Evolutionary conservation across 2,888 invertebrate species (phyloP), one percentile per base, ranked within the genome.

Genomic region (Oegoconia quadripuncta): DNA sequence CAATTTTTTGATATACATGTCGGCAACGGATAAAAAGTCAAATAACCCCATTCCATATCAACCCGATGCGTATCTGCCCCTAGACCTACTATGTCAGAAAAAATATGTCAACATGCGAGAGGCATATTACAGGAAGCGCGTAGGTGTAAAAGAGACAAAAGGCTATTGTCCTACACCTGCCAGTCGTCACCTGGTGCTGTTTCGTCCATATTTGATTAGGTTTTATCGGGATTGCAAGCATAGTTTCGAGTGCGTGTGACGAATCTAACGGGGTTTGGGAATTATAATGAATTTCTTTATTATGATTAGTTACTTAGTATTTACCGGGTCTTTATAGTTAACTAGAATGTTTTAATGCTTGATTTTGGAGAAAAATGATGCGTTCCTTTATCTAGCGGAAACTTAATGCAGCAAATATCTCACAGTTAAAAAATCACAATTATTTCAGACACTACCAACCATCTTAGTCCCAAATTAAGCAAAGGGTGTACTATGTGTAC

Each of bases 191-290:
- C 82, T 81, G 83, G 79, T 59, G 64, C 57, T 60, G 65, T 53
- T 56, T 66, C 70, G 70, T 79, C 64, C 73, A 82, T 82, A 79
- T 84, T 84, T 81, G 81, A 84, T 82, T 79, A 79, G 71, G 64
- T 74, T 77, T 75, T 74, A 74, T 68, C 62, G 68, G 69, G 67
- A 67, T 67, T 68, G 74, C 70, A 74, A 64, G 56, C 68, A 12
- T 72, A 71, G 77, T 72, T 75, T 69, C 62, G 64, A 71, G 63
- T 63, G 55, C 55, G 55, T 53, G 52, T 52, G 47, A 55, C 52
- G 48, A 54, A 61, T 60, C 55, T 52, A 55, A 58, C 58, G 54
- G 52, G 34, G 39, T 59, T 53, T 54, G 42, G 18, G 37, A 53
- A 54, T 52, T 28, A 39, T 41, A 22, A 39, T 25, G 34, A 27